Percentiles rank a stretch among this genome's conserved stretches.
phyloP scores from a whole-genome alignment of 2,113 vertebrate genomes.

The Megaceryle torquata region DNA sequence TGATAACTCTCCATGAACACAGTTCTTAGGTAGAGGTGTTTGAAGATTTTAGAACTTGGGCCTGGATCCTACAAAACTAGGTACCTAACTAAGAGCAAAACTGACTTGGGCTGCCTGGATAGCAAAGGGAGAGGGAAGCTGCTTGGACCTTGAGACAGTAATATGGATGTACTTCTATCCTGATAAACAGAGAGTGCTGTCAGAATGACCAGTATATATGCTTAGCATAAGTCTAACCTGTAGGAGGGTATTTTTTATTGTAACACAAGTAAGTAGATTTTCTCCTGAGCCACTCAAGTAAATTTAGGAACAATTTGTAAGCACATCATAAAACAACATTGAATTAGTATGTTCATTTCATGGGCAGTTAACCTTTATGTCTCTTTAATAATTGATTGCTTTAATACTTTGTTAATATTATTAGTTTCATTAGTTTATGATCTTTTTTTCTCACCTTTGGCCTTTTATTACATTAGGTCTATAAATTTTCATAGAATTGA shows the following conservation, averaged over 20 bases:
- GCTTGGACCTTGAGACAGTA: background rate
- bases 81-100: conserved; percentile 5
- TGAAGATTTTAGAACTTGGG: background rate
- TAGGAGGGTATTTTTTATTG: background rate
- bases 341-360: conserved; percentile 62
- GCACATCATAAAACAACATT: conserved; percentile 21
- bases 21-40: background rate
- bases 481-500: conserved; percentile 50
- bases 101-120: background rate
- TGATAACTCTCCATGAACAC: background rate
- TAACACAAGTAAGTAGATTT: background rate
- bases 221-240: background rate
- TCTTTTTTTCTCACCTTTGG: conserved; percentile 29
- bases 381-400: conserved; percentile 45
- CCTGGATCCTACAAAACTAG: background rate
- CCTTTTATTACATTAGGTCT: conserved; percentile 27
- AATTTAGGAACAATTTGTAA: conserved; percentile 34
- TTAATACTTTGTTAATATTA: conserved; percentile 48
- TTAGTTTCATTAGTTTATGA: conserved; percentile 53
- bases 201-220: background rate
- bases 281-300: background rate
- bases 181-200: background rate
- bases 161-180: background rate
- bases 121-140: background rate
- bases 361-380: conserved; percentile 42